Conservation (phyloP, 2,888 invertebrate genomes). For the Acleris literana region DNA sequence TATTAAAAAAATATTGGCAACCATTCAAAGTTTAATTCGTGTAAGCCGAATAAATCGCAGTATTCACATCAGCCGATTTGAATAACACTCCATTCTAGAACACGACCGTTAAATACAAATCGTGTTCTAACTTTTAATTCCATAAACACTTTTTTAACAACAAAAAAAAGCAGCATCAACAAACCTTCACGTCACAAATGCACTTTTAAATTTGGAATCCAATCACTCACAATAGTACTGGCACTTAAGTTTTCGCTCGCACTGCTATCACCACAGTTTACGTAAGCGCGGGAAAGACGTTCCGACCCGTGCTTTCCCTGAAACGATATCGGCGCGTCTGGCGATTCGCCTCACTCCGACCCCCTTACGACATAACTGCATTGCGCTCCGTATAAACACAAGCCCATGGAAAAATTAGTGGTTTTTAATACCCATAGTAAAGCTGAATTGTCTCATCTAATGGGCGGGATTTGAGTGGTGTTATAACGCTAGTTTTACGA, state of each 20-base stretch:
- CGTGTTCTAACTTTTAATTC: neutral
- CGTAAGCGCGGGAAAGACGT: slow-evolving; percentile 52
- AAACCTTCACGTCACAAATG: slow-evolving; percentile 55
- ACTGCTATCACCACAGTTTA: slow-evolving; percentile 47
- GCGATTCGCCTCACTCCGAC: slow-evolving; percentile 54
- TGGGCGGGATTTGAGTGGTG: slow-evolving; percentile 66
- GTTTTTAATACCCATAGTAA: slow-evolving; percentile 42
- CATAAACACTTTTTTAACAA: slow-evolving; percentile 26
- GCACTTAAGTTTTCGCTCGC: slow-evolving; percentile 6
- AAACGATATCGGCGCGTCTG: slow-evolving; percentile 74
- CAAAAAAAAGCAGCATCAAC: slow-evolving; percentile 40
- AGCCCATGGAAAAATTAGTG: slow-evolving; percentile 34
- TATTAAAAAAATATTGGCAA: slow-evolving; percentile 20
- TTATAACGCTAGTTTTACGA: slow-evolving; percentile 61
- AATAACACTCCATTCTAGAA: too few species aligned
- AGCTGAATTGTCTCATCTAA: slow-evolving; percentile 51
- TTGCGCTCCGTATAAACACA: slow-evolving; percentile 62
- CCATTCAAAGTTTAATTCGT: slow-evolving; percentile 41
- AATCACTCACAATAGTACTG: slow-evolving; percentile 31
- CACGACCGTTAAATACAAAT: slow-evolving; percentile 43
- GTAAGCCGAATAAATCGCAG: slow-evolving; percentile 49
- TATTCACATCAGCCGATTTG: slow-evolving; percentile 41
- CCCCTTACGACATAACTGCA: slow-evolving; percentile 69
- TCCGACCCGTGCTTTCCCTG: slow-evolving; percentile 67
- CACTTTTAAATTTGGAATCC: slow-evolving; percentile 38